Evolutionary conservation across 2,888 invertebrate genomes (phyloP).

Genomic region (Atrina japonica): DNA sequence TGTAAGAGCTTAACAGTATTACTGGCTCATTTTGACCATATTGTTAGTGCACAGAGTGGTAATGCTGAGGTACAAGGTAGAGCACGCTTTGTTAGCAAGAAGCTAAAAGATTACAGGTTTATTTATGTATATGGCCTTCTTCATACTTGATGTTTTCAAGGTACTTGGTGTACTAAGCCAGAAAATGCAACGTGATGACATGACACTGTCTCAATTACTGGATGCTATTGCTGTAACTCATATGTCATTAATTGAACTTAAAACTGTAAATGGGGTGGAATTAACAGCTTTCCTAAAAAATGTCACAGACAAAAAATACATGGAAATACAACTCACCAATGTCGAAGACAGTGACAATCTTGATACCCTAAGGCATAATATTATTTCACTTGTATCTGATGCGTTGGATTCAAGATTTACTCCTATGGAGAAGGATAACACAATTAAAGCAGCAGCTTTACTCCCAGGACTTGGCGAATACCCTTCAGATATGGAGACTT

Average conservation of each 20-base stretch:
- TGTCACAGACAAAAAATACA: background rate
- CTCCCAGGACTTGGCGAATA: constrained; percentile 8
- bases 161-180: background rate
- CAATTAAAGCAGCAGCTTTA: constrained; percentile 17
- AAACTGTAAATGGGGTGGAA: constrained; percentile 11
- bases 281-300: background rate
- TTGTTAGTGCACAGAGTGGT: background rate
- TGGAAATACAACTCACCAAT: constrained; percentile 1
- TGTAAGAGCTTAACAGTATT: constrained; percentile 1
- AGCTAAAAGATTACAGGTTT: constrained; percentile 25
- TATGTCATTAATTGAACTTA: constrained; percentile 22
- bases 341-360: background rate
- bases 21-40: constrained; percentile 23
- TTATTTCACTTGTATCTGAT: background rate
- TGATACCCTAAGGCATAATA: background rate
- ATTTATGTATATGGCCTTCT: constrained; percentile 1
- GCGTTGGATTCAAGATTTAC: constrained; percentile 31
- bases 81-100: constrained; percentile 10
- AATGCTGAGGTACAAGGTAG: constrained; percentile 28
- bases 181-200: constrained; percentile 21
- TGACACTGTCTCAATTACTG: constrained; percentile 9
- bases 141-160: constrained; percentile 16
- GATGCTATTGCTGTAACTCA: constrained; percentile 17
- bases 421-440: constrained; percentile 29
- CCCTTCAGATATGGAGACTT: background rate